Conservation (phyloP, 2,113 vertebrate species). For the Centrocercus urophasianus region DNA sequence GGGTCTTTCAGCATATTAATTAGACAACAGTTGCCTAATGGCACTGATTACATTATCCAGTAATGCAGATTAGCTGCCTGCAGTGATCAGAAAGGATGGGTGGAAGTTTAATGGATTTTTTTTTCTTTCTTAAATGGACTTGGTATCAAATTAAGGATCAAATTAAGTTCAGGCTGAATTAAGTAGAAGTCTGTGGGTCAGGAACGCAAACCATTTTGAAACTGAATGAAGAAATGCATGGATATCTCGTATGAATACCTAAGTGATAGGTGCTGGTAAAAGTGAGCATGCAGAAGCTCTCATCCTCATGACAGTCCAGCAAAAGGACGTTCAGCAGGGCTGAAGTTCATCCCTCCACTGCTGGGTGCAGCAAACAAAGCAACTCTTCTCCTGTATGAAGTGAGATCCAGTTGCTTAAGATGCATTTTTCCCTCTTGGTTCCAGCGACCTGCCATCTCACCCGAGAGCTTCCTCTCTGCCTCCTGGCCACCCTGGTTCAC, state of each 20-base stretch:
- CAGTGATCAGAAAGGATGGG: neutral
- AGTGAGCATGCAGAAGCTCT: neutral
- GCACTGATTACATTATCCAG: neutral
- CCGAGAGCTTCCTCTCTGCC: conserved; percentile 82
- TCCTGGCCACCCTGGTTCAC: conserved; percentile 89
- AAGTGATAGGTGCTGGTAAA: neutral
- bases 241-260: neutral
- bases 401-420: neutral
- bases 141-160: conserved; percentile 21
- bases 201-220: conserved; percentile 11
- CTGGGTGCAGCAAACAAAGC: neutral
- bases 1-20: neutral
- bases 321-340: neutral
- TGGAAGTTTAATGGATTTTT: neutral
- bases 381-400: neutral
- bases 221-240: neutral
- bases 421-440: neutral
- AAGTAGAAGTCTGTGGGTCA: neutral
- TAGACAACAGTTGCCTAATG: neutral
- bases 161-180: conserved; percentile 44
- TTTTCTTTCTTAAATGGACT: neutral
- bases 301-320: neutral
- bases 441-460: conserved; percentile 84
- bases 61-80: neutral
- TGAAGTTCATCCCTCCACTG: neutral